phyloP scores from a whole-genome alignment of 2,113 vertebrate genomes.

The Synodontis membranacea region DNA sequence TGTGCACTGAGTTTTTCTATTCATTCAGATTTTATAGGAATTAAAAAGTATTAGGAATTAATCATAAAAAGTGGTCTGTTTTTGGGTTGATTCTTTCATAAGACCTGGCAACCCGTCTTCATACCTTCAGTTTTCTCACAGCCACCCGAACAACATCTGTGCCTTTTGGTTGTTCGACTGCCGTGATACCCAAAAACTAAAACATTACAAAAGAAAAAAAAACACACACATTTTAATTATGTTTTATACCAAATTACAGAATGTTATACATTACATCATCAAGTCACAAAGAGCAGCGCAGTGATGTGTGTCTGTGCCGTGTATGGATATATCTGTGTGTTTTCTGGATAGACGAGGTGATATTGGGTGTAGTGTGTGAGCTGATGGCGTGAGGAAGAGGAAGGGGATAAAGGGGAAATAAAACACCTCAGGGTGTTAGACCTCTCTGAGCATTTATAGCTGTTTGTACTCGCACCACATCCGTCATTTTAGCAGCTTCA shows the following conservation, averaged over 20 bases:
- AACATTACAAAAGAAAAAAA: conserved; percentile 42
- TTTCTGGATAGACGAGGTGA: not conserved
- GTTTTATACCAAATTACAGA: not conserved
- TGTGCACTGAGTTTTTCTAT: not conserved
- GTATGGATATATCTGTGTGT: not conserved
- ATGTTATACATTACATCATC: not conserved
- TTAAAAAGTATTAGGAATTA: no score
- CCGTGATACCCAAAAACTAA: conserved; percentile 85
- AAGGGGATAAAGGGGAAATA: not conserved
- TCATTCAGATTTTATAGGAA: not conserved
- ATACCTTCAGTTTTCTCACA: conserved; percentile 88
- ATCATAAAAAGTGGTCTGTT: not conserved
- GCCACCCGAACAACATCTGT: conserved; percentile 85
- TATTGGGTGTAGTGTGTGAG: not conserved
- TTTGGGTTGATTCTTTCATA: not conserved
- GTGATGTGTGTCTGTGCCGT: not conserved
- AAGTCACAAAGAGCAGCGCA: not conserved
- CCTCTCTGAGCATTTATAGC: not conserved
- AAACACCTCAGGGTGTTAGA: not conserved
- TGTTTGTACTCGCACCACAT: not conserved
- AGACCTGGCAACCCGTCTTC: conserved; percentile 3
- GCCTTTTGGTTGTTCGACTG: conserved; percentile 87
- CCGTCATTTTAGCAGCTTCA: not conserved
- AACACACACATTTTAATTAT: not conserved
- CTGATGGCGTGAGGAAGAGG: not conserved